Conservation (phyloP, 2,113 vertebrate species). For the Dicaeum eximium region DNA sequence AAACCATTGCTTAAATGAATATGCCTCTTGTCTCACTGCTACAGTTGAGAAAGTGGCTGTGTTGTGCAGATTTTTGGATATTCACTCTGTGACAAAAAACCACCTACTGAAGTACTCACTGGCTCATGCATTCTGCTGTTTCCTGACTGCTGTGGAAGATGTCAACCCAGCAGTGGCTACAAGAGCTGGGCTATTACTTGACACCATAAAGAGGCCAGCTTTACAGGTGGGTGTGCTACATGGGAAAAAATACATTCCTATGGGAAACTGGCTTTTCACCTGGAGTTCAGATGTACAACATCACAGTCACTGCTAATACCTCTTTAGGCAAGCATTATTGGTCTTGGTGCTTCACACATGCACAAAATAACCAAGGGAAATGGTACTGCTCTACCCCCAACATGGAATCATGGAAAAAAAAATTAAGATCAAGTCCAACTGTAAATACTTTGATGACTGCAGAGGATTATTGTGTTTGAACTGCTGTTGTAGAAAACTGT, state of each 20-base stretch:
- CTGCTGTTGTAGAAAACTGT: background rate
- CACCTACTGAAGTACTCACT: slow-evolving; percentile 94
- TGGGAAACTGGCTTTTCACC: background rate
- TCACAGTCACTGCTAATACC: background rate
- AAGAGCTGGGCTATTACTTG: slow-evolving; percentile 89
- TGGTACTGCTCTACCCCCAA: background rate
- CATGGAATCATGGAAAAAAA: background rate
- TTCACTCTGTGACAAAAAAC: slow-evolving; percentile 96
- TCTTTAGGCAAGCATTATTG: background rate
- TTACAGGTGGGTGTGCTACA: slow-evolving; percentile 79
- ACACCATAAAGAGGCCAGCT: slow-evolving; percentile 93
- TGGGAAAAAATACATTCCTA: background rate
- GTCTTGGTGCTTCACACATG: background rate
- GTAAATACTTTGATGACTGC: background rate
- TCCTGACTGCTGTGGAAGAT: slow-evolving; percentile 94
- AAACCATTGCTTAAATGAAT: background rate
- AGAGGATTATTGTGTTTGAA: background rate
- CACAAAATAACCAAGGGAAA: background rate
- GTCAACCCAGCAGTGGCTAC: slow-evolving; percentile 97
- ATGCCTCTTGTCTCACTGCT: background rate
- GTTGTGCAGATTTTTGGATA: slow-evolving; percentile 96
- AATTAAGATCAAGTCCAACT: background rate
- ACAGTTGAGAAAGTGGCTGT: slow-evolving; percentile 96
- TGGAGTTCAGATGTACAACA: background rate
- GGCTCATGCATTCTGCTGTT: slow-evolving; percentile 97